Base-by-base conservation (phyloP, 2,888 invertebrate species). In the Diplazon laetatorius region DNA sequence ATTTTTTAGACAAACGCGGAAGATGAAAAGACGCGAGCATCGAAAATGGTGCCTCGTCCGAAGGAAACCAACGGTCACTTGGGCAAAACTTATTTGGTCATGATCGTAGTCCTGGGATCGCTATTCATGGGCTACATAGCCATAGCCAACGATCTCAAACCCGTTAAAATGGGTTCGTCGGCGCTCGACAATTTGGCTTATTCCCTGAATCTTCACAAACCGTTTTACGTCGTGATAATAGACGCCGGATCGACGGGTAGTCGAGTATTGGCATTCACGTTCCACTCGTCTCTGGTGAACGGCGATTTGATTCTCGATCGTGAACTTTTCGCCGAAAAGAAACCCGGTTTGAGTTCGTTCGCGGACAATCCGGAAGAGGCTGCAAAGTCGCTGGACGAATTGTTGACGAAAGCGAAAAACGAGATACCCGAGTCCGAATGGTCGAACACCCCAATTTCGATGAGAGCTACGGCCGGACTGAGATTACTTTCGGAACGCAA, bases 201-300 rank as follows among this genome's bases (percentile, higher is more conserved):
- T 87, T 93, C 93, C 62, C 92, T 97, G 72, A 96, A 96, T 55
- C 94, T 96, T 86, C 93, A 94, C 85, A 93, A 94, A 84, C 93
- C 93, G 44, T 93, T 94, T 55, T 95, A 97, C 92, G 97, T 97
- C 0, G 96, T 97, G 22, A 95, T 98, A 84, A 95, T 98, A 83
- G 98, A 98, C 91, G 98, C 98, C 3, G 98, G 98, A 1, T 98
- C 97, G 73, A 98, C 98, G 0, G 98, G 98, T 1, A 95, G 97
- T 79, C 93, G 98, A 83, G 95, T 97, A 20, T 91, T 96, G 79
- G 96, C 96, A 4, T 97, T 96, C 89, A 95, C 95, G 85, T 97
- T 97, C 91, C 95, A 96, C 87, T 94, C 95, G 86, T 95, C 96
- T 18, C 81, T 89, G 62, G 20, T 87, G 68, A 92, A 92, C 85